Evolutionary conservation across 2,888 invertebrate genomes (phyloP).

Genomic region (Tenthredo amoena): DNA sequence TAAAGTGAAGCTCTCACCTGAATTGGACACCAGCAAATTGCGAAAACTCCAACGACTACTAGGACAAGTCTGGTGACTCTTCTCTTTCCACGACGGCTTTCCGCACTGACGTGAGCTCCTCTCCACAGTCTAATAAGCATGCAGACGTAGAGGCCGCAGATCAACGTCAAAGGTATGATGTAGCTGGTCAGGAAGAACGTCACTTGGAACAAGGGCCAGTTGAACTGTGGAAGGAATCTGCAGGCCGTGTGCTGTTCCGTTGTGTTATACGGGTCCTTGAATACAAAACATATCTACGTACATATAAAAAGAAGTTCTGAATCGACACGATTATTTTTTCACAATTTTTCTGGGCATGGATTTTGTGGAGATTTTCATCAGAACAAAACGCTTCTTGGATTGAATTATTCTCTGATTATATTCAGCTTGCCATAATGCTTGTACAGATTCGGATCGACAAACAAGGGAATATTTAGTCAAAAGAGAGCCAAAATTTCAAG

Average conservation of each 20-base stretch:
- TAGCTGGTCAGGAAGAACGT: slow-evolving; percentile 94
- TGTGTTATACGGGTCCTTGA: slow-evolving; percentile 64
- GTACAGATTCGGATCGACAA: no score
- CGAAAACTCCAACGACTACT: slow-evolving; percentile 94
- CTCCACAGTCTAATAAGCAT: slow-evolving; percentile 94
- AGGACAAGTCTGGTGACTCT: slow-evolving; percentile 96
- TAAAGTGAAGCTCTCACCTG: slow-evolving; percentile 82
- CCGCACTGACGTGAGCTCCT: slow-evolving; percentile 90
- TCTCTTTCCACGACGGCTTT: slow-evolving; percentile 90
- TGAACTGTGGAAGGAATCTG: slow-evolving; percentile 69
- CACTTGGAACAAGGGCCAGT: slow-evolving; percentile 84
- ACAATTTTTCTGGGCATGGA: not conserved
- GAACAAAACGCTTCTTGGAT: not conserved
- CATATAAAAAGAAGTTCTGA: slow-evolving; percentile 56
- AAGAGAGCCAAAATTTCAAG: not conserved
- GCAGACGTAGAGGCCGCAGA: slow-evolving; percentile 92
- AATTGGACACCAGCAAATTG: slow-evolving; percentile 96
- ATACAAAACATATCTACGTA: slow-evolving; percentile 64
- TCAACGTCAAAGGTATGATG: slow-evolving; percentile 91
- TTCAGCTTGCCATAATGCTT: not conserved
- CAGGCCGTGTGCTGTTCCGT: slow-evolving; percentile 68
- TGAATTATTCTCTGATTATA: not conserved
- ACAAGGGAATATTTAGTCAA: not conserved
- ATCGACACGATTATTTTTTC: not conserved
- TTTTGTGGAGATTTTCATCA: not conserved